These are phyloP conservation scores for Leucozona laternaria DNA, from an alignment of 2,888 invertebrate species.

Conservation along the genomic window DNA sequence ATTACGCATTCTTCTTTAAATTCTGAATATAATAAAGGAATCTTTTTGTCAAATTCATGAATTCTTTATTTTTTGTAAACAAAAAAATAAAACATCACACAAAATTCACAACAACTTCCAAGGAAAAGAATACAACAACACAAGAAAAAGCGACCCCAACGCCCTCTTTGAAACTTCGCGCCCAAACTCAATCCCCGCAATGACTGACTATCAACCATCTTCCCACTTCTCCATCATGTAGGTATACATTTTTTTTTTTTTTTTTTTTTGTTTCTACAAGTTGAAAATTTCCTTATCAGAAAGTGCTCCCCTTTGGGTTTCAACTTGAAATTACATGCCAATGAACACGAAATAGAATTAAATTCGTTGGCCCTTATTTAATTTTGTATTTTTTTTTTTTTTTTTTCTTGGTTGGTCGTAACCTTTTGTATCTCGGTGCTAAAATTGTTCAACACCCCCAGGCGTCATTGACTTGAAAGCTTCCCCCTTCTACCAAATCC, in stretches of 20 bases:
- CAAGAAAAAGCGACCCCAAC: background rate
- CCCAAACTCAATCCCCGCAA: background rate
- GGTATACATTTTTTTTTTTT: background rate
- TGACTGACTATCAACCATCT: conserved; percentile 31
- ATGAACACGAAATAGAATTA: conserved; percentile 75
- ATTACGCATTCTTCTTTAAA: conserved; percentile 58
- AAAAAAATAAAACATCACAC: background rate
- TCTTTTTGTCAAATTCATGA: conserved; percentile 19
- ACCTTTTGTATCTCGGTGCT: conserved; percentile 71
- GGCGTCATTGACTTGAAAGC: conserved; percentile 45
- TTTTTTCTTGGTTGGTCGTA: conserved; percentile 24
- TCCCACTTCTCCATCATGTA: background rate
- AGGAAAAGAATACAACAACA: background rate
- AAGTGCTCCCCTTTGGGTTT: conserved; percentile 32
- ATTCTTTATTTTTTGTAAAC: background rate
- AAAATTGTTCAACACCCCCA: conserved; percentile 72
- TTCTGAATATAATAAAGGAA: conserved; percentile 31
- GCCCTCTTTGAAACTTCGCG: background rate
- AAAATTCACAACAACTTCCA: background rate
- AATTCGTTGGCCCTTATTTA: conserved; percentile 45
- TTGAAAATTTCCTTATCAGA: conserved; percentile 51
- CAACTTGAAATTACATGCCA: conserved; percentile 73
- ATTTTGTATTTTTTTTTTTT: conserved; percentile 3
- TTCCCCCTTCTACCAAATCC: background rate
- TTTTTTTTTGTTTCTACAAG: background rate